These are phyloP conservation scores for Pelusios castaneus DNA, from an alignment of 2,113 vertebrate species.

Conservation along the genomic window DNA sequence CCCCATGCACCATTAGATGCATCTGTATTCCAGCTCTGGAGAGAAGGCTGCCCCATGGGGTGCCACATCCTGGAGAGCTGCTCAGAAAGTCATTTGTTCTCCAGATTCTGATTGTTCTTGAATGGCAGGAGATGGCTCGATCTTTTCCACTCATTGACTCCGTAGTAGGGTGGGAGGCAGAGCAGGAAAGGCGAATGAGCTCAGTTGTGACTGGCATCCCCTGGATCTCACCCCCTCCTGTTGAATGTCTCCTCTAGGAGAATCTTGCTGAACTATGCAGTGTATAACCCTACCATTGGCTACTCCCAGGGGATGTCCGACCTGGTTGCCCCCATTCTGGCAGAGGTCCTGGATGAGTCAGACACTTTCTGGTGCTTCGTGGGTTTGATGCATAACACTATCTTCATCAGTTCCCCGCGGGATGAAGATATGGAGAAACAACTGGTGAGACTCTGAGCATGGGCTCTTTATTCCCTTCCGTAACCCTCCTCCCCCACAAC, in stretches of 20 bases:
- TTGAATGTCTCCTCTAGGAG: conserved; percentile 77
- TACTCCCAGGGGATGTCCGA: conserved; percentile 99
- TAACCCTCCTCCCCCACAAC: neutral
- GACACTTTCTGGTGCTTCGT: conserved; percentile 99
- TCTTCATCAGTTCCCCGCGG: conserved; percentile 95
- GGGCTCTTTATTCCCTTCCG: neutral
- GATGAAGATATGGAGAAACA: conserved; percentile 98
- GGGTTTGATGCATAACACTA: conserved; percentile 98
- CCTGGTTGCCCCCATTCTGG: conserved; percentile 93
- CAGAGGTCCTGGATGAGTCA: conserved; percentile 93
- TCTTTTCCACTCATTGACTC: neutral
- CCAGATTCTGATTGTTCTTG: neutral
- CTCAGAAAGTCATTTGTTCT: neutral
- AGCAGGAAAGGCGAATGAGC: neutral
- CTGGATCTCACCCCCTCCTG: neutral
- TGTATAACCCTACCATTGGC: conserved; percentile 90
- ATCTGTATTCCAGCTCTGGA: neutral
- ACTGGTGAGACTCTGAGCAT: conserved; percentile 82
- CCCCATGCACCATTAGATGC: neutral
- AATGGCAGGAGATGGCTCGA: neutral
- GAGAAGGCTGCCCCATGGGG: neutral
- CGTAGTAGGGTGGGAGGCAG: neutral
- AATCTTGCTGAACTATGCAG: conserved; percentile 95
- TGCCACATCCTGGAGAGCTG: neutral
- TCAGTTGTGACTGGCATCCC: neutral